These are phyloP conservation scores for Tetramorium alpestre DNA, from an alignment of 1,140 invertebrate genomes.

Conservation along the genomic window DNA sequence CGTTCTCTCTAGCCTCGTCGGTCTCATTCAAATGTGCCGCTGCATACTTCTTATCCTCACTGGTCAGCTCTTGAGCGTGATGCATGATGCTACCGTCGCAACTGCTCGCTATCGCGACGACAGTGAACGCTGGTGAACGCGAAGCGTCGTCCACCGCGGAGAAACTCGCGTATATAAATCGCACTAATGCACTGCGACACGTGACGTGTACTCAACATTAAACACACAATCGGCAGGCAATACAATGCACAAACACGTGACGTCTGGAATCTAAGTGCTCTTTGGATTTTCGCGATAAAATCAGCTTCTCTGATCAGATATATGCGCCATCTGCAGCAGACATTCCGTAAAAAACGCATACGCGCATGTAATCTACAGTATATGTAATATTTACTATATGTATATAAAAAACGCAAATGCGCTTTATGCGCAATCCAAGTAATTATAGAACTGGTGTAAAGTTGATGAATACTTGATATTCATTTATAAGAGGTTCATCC, in stretches of 20 bases:
- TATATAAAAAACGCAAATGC: too few relatives aligned
- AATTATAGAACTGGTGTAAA: neutral
- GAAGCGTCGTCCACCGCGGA: neutral
- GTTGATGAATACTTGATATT: neutral
- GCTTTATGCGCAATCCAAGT: too few relatives aligned
- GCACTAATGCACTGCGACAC: neutral
- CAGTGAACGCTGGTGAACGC: neutral
- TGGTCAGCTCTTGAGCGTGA: neutral
- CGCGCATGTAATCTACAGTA: too few relatives aligned
- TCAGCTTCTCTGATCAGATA: neutral
- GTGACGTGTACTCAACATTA: neutral
- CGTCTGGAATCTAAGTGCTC: neutral
- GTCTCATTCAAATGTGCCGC: conserved; percentile 79
- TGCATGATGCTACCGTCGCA: neutral
- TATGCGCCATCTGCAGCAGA: neutral
- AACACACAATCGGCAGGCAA: neutral
- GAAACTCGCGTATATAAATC: neutral
- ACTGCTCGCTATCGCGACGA: neutral
- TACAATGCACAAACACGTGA: neutral
- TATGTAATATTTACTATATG: too few relatives aligned
- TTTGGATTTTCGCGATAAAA: neutral
- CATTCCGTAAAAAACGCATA: too few relatives aligned
- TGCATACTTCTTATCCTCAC: conserved; percentile 74
- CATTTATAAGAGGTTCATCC: neutral
- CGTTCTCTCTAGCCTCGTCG: conserved; percentile 70